Percentiles rank a stretch among this genome's conserved stretches.
Evolutionary conservation across 1,140 invertebrate species (phyloP).

Genomic region (Platyscapa corneri): DNA sequence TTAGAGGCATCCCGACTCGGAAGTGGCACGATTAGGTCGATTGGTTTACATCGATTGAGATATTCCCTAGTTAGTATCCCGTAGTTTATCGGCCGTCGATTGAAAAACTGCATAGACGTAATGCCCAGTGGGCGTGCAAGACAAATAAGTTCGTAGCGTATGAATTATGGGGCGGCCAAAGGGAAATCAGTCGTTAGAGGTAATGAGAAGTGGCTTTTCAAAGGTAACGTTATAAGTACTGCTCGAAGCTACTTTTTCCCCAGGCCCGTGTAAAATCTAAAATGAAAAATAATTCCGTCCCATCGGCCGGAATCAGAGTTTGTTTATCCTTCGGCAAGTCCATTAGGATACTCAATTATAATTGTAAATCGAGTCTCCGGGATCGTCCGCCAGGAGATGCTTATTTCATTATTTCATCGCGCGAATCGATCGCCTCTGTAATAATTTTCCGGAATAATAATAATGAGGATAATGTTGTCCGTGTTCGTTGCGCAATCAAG

Average conservation of each 20-base stretch:
- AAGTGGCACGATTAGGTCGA: background rate
- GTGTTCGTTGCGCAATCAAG: too few relatives aligned
- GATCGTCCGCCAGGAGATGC: too few relatives aligned
- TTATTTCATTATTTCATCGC: too few relatives aligned
- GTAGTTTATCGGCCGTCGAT: background rate
- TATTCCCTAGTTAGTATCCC: background rate
- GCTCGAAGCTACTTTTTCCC: background rate
- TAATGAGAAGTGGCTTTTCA: background rate
- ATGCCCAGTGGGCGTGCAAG: background rate
- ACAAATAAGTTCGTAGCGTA: slow-evolving; percentile 1
- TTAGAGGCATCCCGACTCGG: background rate
- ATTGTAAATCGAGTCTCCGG: too few relatives aligned
- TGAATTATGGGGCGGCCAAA: background rate
- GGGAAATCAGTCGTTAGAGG: background rate
- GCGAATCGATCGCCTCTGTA: too few relatives aligned
- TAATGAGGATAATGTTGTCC: too few relatives aligned
- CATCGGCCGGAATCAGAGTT: too few relatives aligned
- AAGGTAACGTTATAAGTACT: background rate
- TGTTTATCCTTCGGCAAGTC: too few relatives aligned
- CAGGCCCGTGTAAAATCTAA: background rate
- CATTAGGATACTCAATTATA: too few relatives aligned
- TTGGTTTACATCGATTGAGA: slow-evolving; percentile 25
- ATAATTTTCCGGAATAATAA: too few relatives aligned
- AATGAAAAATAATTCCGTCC: too few relatives aligned
- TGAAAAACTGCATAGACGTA: background rate